Base-by-base conservation (phyloP, 2,888 invertebrate species). In the Perizoma affinitatum region DNA sequence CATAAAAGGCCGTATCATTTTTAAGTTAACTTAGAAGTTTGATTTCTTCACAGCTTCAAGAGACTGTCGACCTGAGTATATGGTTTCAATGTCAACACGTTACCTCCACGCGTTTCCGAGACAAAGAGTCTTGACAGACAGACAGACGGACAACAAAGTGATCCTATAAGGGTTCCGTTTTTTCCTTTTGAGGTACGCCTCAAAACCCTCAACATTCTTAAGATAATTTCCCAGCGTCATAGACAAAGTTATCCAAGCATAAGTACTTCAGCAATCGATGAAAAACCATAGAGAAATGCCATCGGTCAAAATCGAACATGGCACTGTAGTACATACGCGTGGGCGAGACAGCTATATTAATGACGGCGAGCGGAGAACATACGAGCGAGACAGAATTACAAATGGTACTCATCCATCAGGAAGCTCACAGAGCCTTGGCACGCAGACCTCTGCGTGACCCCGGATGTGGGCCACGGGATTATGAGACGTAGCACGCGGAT, bases 321-420 rank as follows among this genome's bases (percentile, higher is more conserved):
- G 47, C 45, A 53, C 41, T 7, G 43, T 36, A 7, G 41, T 34
- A 10, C 55, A 44, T 54, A 40, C 58, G 53, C 34, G 58, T 44
- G 47, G 22, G 40, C 35, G 22, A 44, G 34, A 58, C 51, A 57
- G 38, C 50, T 70, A 65, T 77, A 77, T 77, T 75, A 77, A 78
- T 75, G 78, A 72, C 61, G 58, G 62, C 70, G 58, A 62, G 56
- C 67, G 68, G 69, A 67, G 63, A 68, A 75, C 76, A 73, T 73
- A 74, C 72, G 76, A 76, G 73, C 67, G 70, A 70, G 73, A 74
- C 74, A 70, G 69, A 71, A 69, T 75, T 72, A 78, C 71, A 72
- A 72, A 80, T 80, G 75, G 72, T 69, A 63, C 63, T 68, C 74
- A 79, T 80, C 74, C 69, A 72, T 79, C 79, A 79, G 75, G 70